Evolutionary conservation across 2,113 vertebrate species (phyloP).

Genomic region (Phocoena sinus): DNA sequence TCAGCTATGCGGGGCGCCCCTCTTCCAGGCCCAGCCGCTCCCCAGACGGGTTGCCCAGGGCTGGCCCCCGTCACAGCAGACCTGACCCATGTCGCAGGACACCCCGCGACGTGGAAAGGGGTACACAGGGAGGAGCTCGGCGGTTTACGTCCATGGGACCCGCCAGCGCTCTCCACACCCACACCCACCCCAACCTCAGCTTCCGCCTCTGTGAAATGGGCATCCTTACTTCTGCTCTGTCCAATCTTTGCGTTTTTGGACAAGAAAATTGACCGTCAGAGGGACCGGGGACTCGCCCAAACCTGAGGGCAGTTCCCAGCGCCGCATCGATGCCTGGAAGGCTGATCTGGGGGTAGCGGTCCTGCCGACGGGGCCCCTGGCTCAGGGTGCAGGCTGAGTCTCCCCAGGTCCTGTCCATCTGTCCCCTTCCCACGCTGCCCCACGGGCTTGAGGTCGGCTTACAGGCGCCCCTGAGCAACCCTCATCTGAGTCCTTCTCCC

Average conservation of each 20-base stretch:
- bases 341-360: fast-evolving
- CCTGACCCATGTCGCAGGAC: fast-evolving
- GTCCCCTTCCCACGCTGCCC: too few species aligned
- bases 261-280: neutral
- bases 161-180: fast-evolving
- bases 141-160: fast-evolving
- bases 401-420: fast-evolving
- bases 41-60: neutral
- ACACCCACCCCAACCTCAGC: neutral
- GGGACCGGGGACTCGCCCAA: fast-evolving
- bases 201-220: neutral
- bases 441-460: fast-evolving
- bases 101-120: fast-evolving
- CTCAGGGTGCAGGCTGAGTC: fast-evolving
- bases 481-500: neutral
- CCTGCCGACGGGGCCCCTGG: too few species aligned
- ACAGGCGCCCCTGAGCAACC: fast-evolving
- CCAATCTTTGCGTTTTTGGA: fast-evolving
- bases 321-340: fast-evolving
- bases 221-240: neutral
- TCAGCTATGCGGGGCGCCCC: fast-evolving
- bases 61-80: fast-evolving
- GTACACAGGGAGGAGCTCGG: fast-evolving
- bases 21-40: too few species aligned
- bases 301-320: fast-evolving